Base-by-base conservation (phyloP, 2,797 vertebrate species). In the Tarsius wallacei region DNA sequence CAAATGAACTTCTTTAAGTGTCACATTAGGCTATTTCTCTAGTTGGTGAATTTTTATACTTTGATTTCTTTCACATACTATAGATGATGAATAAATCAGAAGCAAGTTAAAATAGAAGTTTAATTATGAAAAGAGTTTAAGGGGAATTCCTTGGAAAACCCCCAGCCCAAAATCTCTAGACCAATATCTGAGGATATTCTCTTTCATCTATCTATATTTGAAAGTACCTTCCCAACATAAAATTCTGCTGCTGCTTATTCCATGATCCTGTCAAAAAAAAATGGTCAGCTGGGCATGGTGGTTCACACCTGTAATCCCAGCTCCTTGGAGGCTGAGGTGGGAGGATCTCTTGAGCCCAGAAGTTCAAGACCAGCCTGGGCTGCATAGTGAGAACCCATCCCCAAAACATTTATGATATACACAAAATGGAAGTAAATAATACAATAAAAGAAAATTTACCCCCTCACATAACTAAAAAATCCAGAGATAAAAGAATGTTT, bases 61-160 rank as follows among this genome's bases (percentile, higher is more conserved):
- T 83, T 49, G 66, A 26, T 81, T 93, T 85, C 12, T 83, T 87
- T 33, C 47, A 76, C 7, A 63, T 64, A 17, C 24, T 78, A 81
- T 24, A 94, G 11, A 90, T 59, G 28, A 74, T 81, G 47, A 88
- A 70, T 89, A 89, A 71, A 59, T 90, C 68, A 82, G 36, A 94
- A 94, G 77, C 77, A 97, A 71, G 51, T 86, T 74, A 74, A 28
- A 80, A 86, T 33, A 85, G 59, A 96, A 64, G 55, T 92, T 96
- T 89, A 66, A 91, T 87, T 36, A 61, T 31, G 4, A 76, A 83
- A 93, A 85, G 28, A 9, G 49, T 53, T 95, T 90, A 90, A 47
- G 87, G 61, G 92, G 24, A 17, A 36, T 80, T 61, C 90, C 81
- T 93, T 82, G 7, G 90, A 57, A 85, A 61, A 93, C 84, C 31